Conservation (phyloP, 2,888 invertebrate species). For the Pseudeuparius sepicola region DNA sequence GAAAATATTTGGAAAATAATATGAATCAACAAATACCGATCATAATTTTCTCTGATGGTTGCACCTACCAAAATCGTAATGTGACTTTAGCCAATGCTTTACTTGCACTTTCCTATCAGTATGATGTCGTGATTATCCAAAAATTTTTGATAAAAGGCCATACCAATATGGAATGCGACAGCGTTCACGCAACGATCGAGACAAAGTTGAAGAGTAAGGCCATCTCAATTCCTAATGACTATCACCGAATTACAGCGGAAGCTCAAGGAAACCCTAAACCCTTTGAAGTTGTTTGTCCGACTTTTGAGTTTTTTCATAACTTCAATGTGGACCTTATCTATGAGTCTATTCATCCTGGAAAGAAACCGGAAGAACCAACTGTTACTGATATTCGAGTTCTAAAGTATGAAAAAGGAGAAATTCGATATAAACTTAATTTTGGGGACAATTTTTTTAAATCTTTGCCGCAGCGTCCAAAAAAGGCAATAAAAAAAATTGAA, state of each 20-base stretch:
- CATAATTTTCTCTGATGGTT: slow-evolving; percentile 1
- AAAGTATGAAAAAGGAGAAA: slow-evolving; percentile 8
- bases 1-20: no score
- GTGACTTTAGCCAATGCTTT: slow-evolving; percentile 6
- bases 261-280: slow-evolving; percentile 6
- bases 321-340: slow-evolving; percentile 4
- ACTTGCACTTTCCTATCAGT: slow-evolving; percentile 5
- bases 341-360: slow-evolving; percentile 10
- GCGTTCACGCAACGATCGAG: slow-evolving; percentile 3
- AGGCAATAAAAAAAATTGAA: slow-evolving; percentile 8
- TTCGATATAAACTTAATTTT: slow-evolving; percentile 4
- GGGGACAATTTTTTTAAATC: slow-evolving; percentile 2
- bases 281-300: slow-evolving; percentile 8
- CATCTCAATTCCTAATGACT: slow-evolving; percentile 5
- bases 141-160: slow-evolving; percentile 4
- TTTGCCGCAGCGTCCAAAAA: slow-evolving; percentile 7
- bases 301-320: slow-evolving; percentile 5
- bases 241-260: not conserved
- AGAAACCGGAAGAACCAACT: slow-evolving; percentile 5
- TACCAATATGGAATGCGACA: slow-evolving; percentile 4
- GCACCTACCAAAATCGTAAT: slow-evolving; percentile 1
- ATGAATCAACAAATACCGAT: no score
- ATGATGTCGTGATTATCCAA: slow-evolving; percentile 1
- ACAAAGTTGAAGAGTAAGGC: slow-evolving; percentile 3
- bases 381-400: slow-evolving; percentile 8